Base-by-base conservation (phyloP, 2,113 vertebrate genomes). In the Etheostoma cragini region DNA sequence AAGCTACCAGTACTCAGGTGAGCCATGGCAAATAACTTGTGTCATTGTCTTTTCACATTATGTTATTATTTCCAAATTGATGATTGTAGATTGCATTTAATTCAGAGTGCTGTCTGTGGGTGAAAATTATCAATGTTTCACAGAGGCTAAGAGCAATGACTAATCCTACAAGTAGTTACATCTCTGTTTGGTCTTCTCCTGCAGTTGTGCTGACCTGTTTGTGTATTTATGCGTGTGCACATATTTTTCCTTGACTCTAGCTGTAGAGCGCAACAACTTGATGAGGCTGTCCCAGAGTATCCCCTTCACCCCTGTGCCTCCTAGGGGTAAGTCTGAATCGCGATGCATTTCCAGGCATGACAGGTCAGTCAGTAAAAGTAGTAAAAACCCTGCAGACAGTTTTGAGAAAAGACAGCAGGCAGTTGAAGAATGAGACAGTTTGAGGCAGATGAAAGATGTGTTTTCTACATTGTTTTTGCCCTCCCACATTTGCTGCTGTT, bases 281-380 rank as follows among this genome's bases (percentile, higher is more conserved):
- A 99, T 99, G 98, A 95, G 98, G 83, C 94, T 99, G 81, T 98
- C 98, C 54, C 98, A 99, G 94, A 99, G 97, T 78, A 99, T 99
- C 92, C 98, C 98, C 15, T 99, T 99, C 94, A 99, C 97, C 84
- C 98, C 98, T 19, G 98, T 99, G 85, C 98, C 97, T 92, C 97
- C 97, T 78, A 96, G 97, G 98, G 98, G 98, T 99, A 94, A 95
- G 95, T 88, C 72, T 0, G 65, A 5, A 35, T 68, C 47, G 52
- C n/a, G 1, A 1, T 12, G 17, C 38, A 2, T 52, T 21, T 24
- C 30, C 33, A 5, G 49, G 35, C 24, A 3, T 1, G 47, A 72
- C 24, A 3, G 8, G 0, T 71, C 42, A 46, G 35, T 30, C 30
- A 30, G 30, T 30, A 30, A 30, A 30, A 30, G 30, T 30, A 30